These are phyloP conservation scores for Brachyhypopomus gauderio DNA, from an alignment of 2,113 vertebrate species.

Conservation along the genomic window DNA sequence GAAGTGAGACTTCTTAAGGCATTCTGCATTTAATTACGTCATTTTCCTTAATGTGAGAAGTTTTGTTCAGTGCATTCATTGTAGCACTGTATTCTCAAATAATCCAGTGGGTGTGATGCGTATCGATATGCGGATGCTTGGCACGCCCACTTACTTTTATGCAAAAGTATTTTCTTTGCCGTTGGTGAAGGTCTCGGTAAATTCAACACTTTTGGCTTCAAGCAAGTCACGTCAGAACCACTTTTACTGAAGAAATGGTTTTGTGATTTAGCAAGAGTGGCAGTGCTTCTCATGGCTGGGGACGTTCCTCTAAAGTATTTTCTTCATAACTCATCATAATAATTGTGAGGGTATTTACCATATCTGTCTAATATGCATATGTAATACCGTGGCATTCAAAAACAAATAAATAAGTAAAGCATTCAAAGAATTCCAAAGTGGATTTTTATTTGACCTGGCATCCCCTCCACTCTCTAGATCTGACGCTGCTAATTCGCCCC, in stretches of 20 bases:
- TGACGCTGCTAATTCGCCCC: neutral
- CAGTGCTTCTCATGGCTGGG: neutral
- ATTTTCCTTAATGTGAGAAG: constrained; percentile 33
- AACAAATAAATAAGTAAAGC: too few species aligned
- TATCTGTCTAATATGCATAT: neutral
- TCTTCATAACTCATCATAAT: neutral
- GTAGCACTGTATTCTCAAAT: neutral
- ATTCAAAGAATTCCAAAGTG: neutral
- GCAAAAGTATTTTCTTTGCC: neutral
- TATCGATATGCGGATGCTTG: neutral
- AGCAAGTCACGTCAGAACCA: neutral
- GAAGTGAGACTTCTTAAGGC: constrained; percentile 43
- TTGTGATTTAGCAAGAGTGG: neutral
- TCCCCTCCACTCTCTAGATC: neutral
- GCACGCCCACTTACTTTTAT: neutral
- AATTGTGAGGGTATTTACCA: neutral
- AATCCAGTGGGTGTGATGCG: neutral
- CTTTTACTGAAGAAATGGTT: too few species aligned
- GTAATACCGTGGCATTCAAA: neutral
- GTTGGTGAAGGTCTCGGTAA: neutral
- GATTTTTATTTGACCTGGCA: neutral
- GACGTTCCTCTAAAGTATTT: neutral
- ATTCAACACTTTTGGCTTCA: neutral
- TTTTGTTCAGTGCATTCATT: constrained; percentile 18
- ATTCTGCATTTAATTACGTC: constrained; percentile 31